A percentile compares a stretch with the other conserved stretches of the same genome.
These are phyloP conservation scores for Cotesia typhae DNA, from an alignment of 1,140 invertebrate species.

Conservation along the genomic window DNA sequence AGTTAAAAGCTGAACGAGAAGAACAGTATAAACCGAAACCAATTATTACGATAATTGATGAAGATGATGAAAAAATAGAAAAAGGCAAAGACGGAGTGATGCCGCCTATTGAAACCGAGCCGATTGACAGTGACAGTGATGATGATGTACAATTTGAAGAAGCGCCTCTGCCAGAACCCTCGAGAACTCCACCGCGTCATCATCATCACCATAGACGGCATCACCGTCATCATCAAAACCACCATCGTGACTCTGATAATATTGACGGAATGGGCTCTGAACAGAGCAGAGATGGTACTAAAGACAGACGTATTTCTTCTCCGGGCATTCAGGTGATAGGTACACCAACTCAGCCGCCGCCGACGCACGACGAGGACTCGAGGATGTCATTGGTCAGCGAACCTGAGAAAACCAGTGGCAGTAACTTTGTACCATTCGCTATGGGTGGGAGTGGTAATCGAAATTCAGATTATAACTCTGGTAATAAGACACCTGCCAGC, in stretches of 20 bases:
- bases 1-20: conserved; percentile 79
- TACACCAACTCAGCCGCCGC: conserved; percentile 33
- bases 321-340: conserved; percentile 27
- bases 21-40: conserved; percentile 85
- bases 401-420: conserved; percentile 61
- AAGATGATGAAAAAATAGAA: conserved; percentile 62
- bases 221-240: conserved; percentile 64
- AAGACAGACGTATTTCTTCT: conserved; percentile 50
- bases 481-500: conserved; percentile 62
- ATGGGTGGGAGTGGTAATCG: conserved; percentile 57
- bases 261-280: conserved; percentile 51
- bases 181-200: conserved; percentile 58
- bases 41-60: conserved; percentile 70
- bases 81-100: conserved; percentile 64
- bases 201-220: conserved; percentile 63
- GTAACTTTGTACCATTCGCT: conserved; percentile 65
- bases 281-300: conserved; percentile 52
- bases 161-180: conserved; percentile 52
- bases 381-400: conserved; percentile 63
- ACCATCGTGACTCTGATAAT: conserved; percentile 61
- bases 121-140: conserved; percentile 72
- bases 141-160: conserved; percentile 62
- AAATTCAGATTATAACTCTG: conserved; percentile 53
- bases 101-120: conserved; percentile 73
- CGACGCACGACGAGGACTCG: conserved; percentile 60